Conservation (phyloP, 92 coral and sea anemone genomes). For the Hydrozoanthus gracilis region DNA sequence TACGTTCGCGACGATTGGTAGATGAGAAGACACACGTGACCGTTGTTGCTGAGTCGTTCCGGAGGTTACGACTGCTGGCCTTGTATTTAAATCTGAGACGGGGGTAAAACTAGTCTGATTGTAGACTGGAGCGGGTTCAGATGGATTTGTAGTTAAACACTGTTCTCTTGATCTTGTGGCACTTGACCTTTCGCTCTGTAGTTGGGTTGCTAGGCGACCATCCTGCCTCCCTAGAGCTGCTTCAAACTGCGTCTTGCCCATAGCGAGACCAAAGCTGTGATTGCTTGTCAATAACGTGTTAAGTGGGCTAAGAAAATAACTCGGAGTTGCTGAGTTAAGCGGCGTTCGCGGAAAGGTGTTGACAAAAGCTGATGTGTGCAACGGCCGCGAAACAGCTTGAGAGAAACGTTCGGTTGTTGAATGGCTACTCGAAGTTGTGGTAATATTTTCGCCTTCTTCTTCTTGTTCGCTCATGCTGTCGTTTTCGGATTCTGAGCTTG, state of each 20-base stretch:
- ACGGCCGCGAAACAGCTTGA: conserved; percentile 1
- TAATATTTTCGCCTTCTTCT: conserved; percentile 7
- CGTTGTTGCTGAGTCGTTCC: background rate
- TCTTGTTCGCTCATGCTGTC: conserved; percentile 21
- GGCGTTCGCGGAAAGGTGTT: conserved; percentile 60
- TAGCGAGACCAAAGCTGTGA: background rate
- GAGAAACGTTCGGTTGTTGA: background rate
- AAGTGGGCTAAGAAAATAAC: conserved; percentile 68
- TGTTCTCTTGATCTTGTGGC: background rate
- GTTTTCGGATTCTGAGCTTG: conserved; percentile 45
- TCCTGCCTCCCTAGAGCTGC: background rate
- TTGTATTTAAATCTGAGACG: background rate
- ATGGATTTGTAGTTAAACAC: background rate
- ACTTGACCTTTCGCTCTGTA: background rate
- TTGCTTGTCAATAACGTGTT: conserved; percentile 52
- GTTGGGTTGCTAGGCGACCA: background rate
- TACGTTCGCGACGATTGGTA: conserved; percentile 1
- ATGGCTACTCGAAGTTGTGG: background rate
- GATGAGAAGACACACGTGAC: conserved; percentile 1
- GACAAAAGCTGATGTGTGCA: conserved; percentile 6
- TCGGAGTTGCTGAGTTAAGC: conserved; percentile 66
- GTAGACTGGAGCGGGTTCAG: background rate
- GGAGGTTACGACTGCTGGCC: background rate
- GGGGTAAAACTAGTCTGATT: background rate
- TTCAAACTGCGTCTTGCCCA: conserved; percentile 4